Percentiles rank a stretch among this genome's conserved stretches.
These are phyloP conservation scores for zebrafish (Danio rerio) DNA, from an alignment of 2,113 vertebrate genomes.

Conservation along the genomic window DNA sequence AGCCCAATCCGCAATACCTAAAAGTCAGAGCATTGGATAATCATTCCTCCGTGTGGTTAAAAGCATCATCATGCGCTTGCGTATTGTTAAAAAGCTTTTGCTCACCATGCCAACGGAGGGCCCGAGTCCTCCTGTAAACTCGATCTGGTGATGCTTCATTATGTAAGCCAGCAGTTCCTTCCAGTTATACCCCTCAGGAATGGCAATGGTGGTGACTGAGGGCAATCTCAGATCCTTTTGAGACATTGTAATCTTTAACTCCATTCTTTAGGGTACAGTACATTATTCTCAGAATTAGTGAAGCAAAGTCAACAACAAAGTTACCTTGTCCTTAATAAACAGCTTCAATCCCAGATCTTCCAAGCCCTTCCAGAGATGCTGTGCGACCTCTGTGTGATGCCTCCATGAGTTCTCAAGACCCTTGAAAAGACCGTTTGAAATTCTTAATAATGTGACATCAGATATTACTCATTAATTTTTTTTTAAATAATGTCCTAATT, in stretches of 20 bases:
- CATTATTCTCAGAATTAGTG: background rate
- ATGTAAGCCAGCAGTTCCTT: slow-evolving; percentile 83
- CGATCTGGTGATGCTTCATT: slow-evolving; percentile 83
- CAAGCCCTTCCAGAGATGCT: slow-evolving; percentile 81
- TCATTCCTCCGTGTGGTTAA: background rate
- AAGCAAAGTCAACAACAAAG: background rate
- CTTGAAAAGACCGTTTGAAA: slow-evolving; percentile 69
- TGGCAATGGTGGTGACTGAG: slow-evolving; percentile 85
- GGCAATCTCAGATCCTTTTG: slow-evolving; percentile 83
- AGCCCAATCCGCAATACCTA: slow-evolving; percentile 94
- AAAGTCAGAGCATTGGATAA: slow-evolving; percentile 37
- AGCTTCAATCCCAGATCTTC: slow-evolving; percentile 86
- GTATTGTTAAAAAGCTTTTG: background rate
- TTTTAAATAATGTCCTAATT: background rate
- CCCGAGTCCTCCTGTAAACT: slow-evolving; percentile 90
- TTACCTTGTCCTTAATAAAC: slow-evolving; percentile 87
- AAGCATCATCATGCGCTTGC: background rate
- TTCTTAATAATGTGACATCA: background rate
- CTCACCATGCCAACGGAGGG: slow-evolving; percentile 88
- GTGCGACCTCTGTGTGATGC: slow-evolving; percentile 77
- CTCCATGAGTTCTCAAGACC: slow-evolving; percentile 89
- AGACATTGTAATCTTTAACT: background rate
- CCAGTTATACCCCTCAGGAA: slow-evolving; percentile 87
- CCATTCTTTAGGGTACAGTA: background rate
- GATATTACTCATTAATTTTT: background rate